phyloP scores from a whole-genome alignment of 1,140 invertebrate species.

The Drosophila ambigua region DNA sequence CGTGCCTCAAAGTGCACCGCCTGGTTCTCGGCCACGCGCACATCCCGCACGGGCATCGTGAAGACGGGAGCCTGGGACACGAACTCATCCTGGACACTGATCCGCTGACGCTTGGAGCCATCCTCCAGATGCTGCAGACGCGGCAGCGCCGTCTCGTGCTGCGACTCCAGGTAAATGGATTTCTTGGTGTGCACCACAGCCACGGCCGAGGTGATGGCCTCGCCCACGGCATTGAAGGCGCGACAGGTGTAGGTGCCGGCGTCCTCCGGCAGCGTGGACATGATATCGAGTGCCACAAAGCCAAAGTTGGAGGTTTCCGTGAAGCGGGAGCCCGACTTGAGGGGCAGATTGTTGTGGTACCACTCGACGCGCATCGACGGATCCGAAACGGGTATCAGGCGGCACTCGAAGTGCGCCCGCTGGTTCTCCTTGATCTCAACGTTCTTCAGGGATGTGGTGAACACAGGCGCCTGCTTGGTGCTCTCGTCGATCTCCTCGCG shows the following conservation, averaged over 20 bases:
- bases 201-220: conserved; percentile 92
- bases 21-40: conserved; percentile 94
- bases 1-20: conserved; percentile 98
- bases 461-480: conserved; percentile 94
- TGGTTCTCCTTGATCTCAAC: conserved; percentile 97
- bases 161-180: conserved; percentile 93
- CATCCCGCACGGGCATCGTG: conserved; percentile 94
- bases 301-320: conserved; percentile 97
- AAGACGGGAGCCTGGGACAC: conserved; percentile 96
- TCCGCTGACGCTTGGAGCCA: conserved; percentile 88
- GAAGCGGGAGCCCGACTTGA: conserved; percentile 94
- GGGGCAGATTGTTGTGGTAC: conserved; percentile 96
- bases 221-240: conserved; percentile 93
- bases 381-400: conserved; percentile 97
- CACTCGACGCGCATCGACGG: conserved; percentile 98
- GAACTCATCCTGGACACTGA: conserved; percentile 89
- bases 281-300: conserved; percentile 96
- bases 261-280: conserved; percentile 96
- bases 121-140: conserved; percentile 94
- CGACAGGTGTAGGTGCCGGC: conserved; percentile 95
- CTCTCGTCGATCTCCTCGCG: conserved; percentile 91
- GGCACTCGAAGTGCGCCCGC: conserved; percentile 97
- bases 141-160: conserved; percentile 92
- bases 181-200: conserved; percentile 93
- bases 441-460: conserved; percentile 95